Evolutionary conservation across 2,797 vertebrate genomes (phyloP).

Genomic region (Benthosema pterotum): DNA sequence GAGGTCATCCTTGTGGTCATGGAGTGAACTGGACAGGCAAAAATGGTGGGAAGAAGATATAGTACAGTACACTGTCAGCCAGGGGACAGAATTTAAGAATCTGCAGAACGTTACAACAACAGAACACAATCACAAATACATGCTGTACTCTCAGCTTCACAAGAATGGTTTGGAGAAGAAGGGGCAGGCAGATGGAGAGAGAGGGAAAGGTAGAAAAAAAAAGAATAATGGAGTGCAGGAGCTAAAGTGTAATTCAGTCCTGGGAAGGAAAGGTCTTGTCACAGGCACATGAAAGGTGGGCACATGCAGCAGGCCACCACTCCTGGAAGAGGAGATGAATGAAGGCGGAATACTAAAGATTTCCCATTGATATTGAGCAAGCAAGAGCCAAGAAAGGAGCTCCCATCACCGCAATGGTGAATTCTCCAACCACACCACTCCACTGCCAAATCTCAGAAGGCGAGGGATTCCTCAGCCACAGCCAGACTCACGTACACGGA

Average conservation of each 20-base stretch:
- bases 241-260: slow-evolving; percentile 49
- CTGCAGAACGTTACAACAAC: too few species aligned
- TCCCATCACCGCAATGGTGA: slow-evolving; percentile 49
- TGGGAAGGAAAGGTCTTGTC: slow-evolving; percentile 36
- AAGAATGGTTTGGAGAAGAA: slow-evolving; percentile 1
- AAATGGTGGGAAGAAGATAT: neutral
- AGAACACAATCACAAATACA: slow-evolving; percentile 12
- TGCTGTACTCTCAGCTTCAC: slow-evolving; percentile 24
- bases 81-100: slow-evolving; percentile 14
- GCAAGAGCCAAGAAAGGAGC: slow-evolving; percentile 45
- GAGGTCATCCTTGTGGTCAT: slow-evolving; percentile 97
- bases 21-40: slow-evolving; percentile 84
- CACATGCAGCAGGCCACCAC: slow-evolving; percentile 23
- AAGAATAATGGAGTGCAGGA: slow-evolving; percentile 7
- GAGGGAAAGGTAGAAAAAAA: slow-evolving; percentile 14
- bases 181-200: neutral
- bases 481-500: slow-evolving; percentile 37
- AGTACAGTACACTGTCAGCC: slow-evolving; percentile 20
- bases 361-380: slow-evolving; percentile 55
- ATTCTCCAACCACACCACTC: slow-evolving; percentile 42
- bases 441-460: slow-evolving; percentile 44
- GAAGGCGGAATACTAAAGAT: slow-evolving; percentile 63
- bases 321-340: slow-evolving; percentile 56
- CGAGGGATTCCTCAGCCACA: slow-evolving; percentile 28
- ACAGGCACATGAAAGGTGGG: slow-evolving; percentile 25